A percentile compares a stretch with the other conserved stretches of the same genome.
Evolutionary conservation across 2,888 invertebrate genomes (phyloP).

Genomic region (Ferdinandea cuprea): DNA sequence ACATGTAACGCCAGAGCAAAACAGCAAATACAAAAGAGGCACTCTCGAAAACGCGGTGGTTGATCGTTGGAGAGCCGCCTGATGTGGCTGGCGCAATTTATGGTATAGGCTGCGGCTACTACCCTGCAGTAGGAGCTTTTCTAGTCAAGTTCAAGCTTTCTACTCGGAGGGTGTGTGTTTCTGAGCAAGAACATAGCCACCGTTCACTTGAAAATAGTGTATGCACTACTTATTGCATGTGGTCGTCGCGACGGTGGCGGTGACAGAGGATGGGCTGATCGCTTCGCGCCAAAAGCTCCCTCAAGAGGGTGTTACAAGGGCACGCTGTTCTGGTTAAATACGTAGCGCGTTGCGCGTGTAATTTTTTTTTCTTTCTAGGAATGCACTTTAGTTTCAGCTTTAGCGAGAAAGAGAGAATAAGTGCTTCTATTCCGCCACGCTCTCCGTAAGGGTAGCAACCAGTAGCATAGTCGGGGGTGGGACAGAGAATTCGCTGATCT

Average conservation of each 20-base stretch:
- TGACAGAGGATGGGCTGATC: neutral
- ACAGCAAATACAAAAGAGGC: neutral
- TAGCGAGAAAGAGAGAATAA: neutral
- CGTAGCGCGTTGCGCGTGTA: constrained; percentile 16
- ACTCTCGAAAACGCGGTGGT: constrained; percentile 26
- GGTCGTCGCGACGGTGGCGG: neutral
- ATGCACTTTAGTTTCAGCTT: constrained; percentile 42
- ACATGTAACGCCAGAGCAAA: constrained; percentile 43
- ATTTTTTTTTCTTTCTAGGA: neutral
- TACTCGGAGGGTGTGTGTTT: constrained; percentile 36
- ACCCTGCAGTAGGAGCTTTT: constrained; percentile 55
- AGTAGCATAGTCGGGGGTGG: constrained; percentile 28
- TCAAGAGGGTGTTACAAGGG: constrained; percentile 65
- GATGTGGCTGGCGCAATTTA: constrained; percentile 24
- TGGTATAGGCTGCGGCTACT: constrained; percentile 43
- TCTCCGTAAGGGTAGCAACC: constrained; percentile 19
- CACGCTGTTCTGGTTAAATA: constrained; percentile 36
- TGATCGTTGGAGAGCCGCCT: constrained; percentile 31
- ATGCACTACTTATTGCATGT: constrained; percentile 24
- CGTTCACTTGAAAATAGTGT: constrained; percentile 13
- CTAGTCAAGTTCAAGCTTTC: constrained; percentile 41
- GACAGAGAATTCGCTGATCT: constrained; percentile 55
- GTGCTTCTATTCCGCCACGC: constrained; percentile 1
- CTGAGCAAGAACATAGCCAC: constrained; percentile 22
- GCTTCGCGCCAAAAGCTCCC: constrained; percentile 38